Evolutionary conservation across 2,888 invertebrate species (phyloP).

Genomic region (Cheilosia grossa): DNA sequence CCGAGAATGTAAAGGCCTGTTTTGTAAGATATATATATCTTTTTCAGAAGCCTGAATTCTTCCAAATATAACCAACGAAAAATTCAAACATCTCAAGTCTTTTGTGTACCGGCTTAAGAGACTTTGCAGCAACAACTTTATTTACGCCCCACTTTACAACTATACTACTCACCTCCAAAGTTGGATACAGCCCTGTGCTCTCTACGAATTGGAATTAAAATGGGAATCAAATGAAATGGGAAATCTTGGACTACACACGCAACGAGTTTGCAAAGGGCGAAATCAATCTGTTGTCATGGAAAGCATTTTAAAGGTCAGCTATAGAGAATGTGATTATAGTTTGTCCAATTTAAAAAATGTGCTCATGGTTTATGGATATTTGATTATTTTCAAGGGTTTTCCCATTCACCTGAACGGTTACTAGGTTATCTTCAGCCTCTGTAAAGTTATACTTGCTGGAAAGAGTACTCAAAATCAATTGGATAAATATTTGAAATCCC

Average conservation of each 20-base stretch:
- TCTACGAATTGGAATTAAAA: neutral
- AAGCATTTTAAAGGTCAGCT: constrained; percentile 10
- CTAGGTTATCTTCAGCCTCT: neutral
- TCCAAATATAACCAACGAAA: too few relatives aligned
- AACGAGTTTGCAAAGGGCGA: constrained; percentile 21
- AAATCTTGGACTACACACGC: constrained; percentile 40
- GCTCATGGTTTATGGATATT: constrained; percentile 35
- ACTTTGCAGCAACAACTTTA: too few relatives aligned
- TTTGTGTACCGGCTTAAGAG: too few relatives aligned
- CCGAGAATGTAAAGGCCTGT: too few relatives aligned
- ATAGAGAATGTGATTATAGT: neutral
- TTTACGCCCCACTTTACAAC: too few relatives aligned
- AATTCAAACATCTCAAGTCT: too few relatives aligned
- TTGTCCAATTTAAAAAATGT: neutral
- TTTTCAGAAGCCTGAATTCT: too few relatives aligned
- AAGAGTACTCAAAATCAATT: too few relatives aligned
- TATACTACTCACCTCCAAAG: too few relatives aligned
- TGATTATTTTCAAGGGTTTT: neutral
- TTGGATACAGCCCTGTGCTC: neutral
- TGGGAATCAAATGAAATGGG: constrained; percentile 14
- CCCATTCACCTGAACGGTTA: neutral
- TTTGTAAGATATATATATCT: too few relatives aligned
- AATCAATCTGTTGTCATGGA: constrained; percentile 26
- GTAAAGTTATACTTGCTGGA: too few relatives aligned
- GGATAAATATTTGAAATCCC: too few relatives aligned